Evolutionary conservation across 2,888 invertebrate species (phyloP), one percentile per base, ranked within the genome.

Genomic region (Nomada flava): DNA sequence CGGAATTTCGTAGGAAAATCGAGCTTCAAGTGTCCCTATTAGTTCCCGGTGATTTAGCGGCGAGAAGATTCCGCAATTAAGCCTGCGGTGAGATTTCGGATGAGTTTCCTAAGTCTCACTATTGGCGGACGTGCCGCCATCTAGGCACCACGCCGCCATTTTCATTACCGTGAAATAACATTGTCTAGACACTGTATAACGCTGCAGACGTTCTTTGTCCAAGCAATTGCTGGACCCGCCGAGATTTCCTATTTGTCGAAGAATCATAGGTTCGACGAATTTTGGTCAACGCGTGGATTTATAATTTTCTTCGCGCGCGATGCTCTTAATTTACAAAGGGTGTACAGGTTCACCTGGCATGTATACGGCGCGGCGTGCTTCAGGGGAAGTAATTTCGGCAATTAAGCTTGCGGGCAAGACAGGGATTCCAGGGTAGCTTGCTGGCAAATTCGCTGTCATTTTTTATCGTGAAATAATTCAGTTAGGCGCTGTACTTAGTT

Each of bases 371-470:
- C 63, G 23, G 42, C 15, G 63, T 15, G 42, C 64, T 47, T 73
- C n/a, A 47, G 15, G 13, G 20, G 52, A 69, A 62, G 75, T 75
- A 75, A 77, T 77, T 77, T 75, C 77, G 52, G 53, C 67, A 75
- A 77, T 77, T 77, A 75, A 75, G 53, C 47, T 52, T 26, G 60
- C 55, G 68, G 55, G 55, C 36, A 55, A 53, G 55, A 36, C 42
- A 44, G 55, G 55, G 68, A 68, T 68, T 55, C 55, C 55, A 11
- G 44, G 52, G 42, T 18, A 65, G 64, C 62, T 57, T 20, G 55
- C 36, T 20, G 23, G 42, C 68, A 68, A 68, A 68, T 53, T 73
- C 55, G 55, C 73, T 11, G 55, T 57, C 67, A 29, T 57, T 67
- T 47, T 47, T 73, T 67, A 67, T 29, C 67, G 20, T 26, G 20